Evolutionary conservation across 2,113 vertebrate genomes (phyloP).

Genomic region (Eulemur rufifrons): DNA sequence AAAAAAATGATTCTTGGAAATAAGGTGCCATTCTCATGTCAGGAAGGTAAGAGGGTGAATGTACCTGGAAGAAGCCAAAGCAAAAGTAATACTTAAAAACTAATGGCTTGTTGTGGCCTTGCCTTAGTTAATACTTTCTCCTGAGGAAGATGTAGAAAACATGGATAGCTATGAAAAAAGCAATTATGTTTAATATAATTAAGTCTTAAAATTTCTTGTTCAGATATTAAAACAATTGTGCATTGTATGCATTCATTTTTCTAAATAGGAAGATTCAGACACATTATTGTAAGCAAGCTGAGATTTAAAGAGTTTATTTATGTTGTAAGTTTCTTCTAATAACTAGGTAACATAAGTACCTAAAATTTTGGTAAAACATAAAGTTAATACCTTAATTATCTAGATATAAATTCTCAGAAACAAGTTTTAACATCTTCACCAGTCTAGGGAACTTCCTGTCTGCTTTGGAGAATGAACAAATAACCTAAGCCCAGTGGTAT

Average conservation of each 20-base stretch:
- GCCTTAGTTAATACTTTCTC: not conserved
- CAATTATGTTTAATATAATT: not conserved
- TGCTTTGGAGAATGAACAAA: not conserved
- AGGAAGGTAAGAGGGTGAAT: not conserved
- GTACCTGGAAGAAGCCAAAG: constrained; percentile 8
- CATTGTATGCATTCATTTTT: not conserved
- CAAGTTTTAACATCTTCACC: not conserved
- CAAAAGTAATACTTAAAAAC: not conserved
- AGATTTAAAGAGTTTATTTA: not conserved
- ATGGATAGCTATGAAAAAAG: not conserved
- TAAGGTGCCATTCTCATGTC: constrained; percentile 40
- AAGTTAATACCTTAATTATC: not conserved
- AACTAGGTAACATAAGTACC: not conserved
- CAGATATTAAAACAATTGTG: not conserved
- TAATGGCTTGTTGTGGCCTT: not conserved
- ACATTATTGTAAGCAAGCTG: not conserved
- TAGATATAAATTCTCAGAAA: not conserved
- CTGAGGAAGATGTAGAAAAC: not conserved
- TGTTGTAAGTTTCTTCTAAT: not conserved
- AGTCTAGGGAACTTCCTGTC: not conserved
- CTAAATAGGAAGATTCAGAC: not conserved
- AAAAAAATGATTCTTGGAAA: constrained; percentile 37
- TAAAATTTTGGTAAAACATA: not conserved
- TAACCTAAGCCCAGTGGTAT: not conserved
- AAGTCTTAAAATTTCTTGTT: not conserved